phyloP scores from a whole-genome alignment of 2,113 vertebrate species.

The Platycercus adscitus region DNA sequence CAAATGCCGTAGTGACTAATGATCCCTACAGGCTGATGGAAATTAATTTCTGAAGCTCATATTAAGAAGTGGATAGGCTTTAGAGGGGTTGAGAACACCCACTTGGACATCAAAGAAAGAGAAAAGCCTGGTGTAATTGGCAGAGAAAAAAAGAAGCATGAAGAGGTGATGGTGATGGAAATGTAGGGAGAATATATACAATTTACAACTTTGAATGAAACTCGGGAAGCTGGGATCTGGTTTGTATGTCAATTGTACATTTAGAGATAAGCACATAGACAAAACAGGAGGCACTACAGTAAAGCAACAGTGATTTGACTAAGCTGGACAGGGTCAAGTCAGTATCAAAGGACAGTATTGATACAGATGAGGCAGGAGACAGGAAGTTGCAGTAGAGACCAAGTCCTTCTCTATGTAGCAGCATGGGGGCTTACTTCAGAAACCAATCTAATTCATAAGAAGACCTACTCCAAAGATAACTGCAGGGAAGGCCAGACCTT shows the following conservation, averaged over 20 bases:
- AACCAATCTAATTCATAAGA: not conserved
- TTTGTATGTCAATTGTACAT: not conserved
- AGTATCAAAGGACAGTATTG: not conserved
- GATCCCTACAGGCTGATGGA: not conserved
- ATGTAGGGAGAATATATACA: not conserved
- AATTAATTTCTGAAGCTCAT: not conserved
- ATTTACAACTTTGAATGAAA: not conserved
- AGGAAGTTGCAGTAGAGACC: not conserved
- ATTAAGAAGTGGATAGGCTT: not conserved
- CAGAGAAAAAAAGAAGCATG: not conserved
- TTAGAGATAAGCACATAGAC: not conserved
- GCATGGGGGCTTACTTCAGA: not conserved
- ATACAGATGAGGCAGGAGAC: not conserved
- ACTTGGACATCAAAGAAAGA: not conserved
- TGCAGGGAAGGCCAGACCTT: not conserved
- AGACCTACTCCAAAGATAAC: not conserved
- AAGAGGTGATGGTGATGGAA: not conserved
- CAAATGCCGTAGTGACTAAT: not conserved
- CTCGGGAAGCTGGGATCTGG: not conserved
- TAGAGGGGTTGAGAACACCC: not conserved
- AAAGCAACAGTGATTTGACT: not conserved
- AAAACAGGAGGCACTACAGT: not conserved
- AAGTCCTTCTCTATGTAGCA: not conserved
- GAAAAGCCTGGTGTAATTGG: not conserved
- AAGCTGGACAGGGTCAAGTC: not conserved